These are phyloP conservation scores for Neosilurus hyrtlii DNA, from an alignment of 2,797 vertebrate species.

Conservation along the genomic window DNA sequence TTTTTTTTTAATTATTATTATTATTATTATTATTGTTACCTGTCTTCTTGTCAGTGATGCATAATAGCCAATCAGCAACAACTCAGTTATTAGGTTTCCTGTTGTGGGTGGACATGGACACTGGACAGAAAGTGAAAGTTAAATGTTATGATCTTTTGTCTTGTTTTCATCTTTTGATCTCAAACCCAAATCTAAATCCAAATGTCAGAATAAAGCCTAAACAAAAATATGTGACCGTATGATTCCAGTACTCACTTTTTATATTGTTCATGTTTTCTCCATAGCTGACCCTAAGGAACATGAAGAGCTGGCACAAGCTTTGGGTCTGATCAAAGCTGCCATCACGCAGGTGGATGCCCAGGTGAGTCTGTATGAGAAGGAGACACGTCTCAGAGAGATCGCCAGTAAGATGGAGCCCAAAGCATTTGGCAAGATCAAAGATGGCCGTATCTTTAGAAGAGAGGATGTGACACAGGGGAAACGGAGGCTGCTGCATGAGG, in stretches of 20 bases:
- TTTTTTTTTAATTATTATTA: no score
- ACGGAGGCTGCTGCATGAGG: conserved; percentile 79
- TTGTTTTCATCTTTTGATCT: no score
- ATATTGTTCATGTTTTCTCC: not conserved
- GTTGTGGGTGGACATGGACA: no score
- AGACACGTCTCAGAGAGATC: conserved; percentile 85
- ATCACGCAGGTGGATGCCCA: conserved; percentile 84
- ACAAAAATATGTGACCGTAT: not conserved
- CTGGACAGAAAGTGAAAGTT: no score
- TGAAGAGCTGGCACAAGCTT: conserved; percentile 78
- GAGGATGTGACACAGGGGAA: conserved; percentile 79
- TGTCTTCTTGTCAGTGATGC: no score
- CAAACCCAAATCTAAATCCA: no score
- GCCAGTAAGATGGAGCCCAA: conserved; percentile 85
- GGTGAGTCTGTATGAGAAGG: conserved; percentile 85
- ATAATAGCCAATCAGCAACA: no score
- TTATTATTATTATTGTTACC: no score
- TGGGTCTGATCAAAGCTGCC: conserved; percentile 82
- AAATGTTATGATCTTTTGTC: no score
- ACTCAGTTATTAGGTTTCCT: no score
- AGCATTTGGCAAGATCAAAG: conserved; percentile 84
- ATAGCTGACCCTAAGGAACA: conserved; percentile 83
- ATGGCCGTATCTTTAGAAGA: conserved; percentile 82
- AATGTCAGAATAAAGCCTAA: not conserved
- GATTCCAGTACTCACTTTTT: not conserved